Conservation (phyloP, 2,888 invertebrate genomes). For the Uloborus plumipes region DNA sequence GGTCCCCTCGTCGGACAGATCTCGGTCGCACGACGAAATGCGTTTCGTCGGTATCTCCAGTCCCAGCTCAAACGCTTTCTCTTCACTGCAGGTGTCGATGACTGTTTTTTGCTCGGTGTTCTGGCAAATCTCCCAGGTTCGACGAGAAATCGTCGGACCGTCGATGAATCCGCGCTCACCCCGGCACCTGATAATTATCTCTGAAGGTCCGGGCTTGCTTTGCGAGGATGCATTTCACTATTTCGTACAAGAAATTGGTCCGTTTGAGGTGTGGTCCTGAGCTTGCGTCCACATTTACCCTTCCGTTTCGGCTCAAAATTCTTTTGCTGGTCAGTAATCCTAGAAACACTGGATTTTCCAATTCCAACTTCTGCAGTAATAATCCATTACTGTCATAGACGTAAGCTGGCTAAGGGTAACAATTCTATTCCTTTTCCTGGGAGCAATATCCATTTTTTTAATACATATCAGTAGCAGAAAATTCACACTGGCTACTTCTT, state of each 20-base stretch:
- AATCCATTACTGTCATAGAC: background rate
- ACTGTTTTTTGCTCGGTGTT: background rate
- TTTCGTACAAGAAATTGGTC: background rate
- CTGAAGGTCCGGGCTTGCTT: background rate
- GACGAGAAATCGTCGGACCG: background rate
- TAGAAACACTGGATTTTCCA: slow-evolving; percentile 6
- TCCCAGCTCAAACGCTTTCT: slow-evolving; percentile 9
- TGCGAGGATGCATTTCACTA: slow-evolving; percentile 15
- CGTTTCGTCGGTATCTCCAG: slow-evolving; percentile 6
- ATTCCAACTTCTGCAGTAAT: background rate
- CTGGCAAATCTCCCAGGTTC: slow-evolving; percentile 5
- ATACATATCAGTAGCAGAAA: background rate
- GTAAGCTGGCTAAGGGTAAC: background rate
- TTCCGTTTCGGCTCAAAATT: background rate
- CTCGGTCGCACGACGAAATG: background rate
- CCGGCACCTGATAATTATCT: slow-evolving; percentile 4
- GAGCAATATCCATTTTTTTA: background rate
- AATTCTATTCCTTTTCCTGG: slow-evolving; percentile 12
- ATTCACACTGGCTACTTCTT: background rate
- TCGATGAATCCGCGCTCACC: background rate
- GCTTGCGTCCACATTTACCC: background rate
- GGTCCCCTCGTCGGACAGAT: background rate
- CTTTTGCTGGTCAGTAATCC: slow-evolving; percentile 1
- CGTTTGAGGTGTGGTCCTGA: background rate
- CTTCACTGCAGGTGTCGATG: slow-evolving; percentile 16